phyloP scores from a whole-genome alignment of 1,140 invertebrate species.

The Drosophila pseudoobscura region DNA sequence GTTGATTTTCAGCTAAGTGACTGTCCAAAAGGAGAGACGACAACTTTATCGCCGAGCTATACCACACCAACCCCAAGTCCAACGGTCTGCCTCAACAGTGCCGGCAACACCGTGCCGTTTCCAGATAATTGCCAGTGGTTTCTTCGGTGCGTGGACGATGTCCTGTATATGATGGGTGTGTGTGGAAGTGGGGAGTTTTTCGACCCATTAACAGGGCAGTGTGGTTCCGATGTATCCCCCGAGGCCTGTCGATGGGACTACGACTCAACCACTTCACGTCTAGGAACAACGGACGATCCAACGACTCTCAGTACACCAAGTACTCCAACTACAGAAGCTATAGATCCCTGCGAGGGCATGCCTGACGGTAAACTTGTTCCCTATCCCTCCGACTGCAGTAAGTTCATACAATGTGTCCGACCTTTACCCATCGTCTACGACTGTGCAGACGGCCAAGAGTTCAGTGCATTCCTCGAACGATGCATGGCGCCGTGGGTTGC shows the following conservation, averaged over 20 bases:
- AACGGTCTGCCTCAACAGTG: constrained; percentile 31
- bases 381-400: constrained; percentile 66
- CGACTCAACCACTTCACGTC: constrained; percentile 8
- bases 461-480: constrained; percentile 51
- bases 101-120: constrained; percentile 35
- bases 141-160: constrained; percentile 44
- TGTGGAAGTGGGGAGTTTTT: constrained; percentile 54
- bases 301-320: constrained; percentile 1
- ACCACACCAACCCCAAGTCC: constrained; percentile 20
- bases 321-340: constrained; percentile 1
- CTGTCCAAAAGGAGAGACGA: constrained; percentile 20
- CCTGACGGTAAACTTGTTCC: constrained; percentile 48
- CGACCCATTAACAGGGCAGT: constrained; percentile 48
- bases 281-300: constrained; percentile 9
- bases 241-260: constrained; percentile 45
- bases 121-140: constrained; percentile 55
- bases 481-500: constrained; percentile 61
- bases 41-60: constrained; percentile 19
- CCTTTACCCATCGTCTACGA: constrained; percentile 36
- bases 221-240: constrained; percentile 34
- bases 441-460: constrained; percentile 57
- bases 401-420: constrained; percentile 48
- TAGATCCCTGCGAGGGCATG: constrained; percentile 43
- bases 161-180: constrained; percentile 58
- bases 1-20: constrained; percentile 52